Evolutionary conservation across 2,113 vertebrate genomes (phyloP).

Genomic region (Pachycephala philippinensis): DNA sequence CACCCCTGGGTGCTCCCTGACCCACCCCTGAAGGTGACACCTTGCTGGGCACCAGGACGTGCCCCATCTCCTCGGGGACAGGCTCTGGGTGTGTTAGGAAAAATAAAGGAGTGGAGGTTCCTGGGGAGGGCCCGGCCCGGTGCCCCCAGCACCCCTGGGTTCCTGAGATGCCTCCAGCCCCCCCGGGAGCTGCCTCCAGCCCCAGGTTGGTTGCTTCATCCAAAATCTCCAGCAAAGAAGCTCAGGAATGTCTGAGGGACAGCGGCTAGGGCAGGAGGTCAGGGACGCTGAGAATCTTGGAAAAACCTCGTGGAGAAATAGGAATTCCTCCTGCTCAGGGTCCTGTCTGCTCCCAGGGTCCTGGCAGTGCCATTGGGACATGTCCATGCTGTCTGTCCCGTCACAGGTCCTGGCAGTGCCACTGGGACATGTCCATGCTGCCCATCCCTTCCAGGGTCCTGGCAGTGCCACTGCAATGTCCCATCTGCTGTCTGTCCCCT

Average conservation of each 20-base stretch:
- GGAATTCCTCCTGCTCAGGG: background rate
- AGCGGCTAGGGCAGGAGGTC: background rate
- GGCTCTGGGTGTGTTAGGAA: background rate
- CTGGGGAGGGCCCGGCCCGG: background rate
- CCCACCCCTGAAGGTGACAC: background rate
- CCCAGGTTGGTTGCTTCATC: background rate
- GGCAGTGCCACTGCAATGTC: background rate
- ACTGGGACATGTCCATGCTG: background rate
- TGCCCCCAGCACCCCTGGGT: background rate
- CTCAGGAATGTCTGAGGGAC: slow-evolving; percentile 17
- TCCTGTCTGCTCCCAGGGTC: background rate
- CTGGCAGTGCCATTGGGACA: background rate
- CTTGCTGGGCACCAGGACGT: background rate
- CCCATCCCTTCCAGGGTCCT: no score
- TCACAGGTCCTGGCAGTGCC: background rate
- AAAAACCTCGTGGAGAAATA: background rate
- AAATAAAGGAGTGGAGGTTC: background rate
- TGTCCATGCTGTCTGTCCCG: background rate
- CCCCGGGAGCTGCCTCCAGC: background rate
- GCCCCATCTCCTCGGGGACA: background rate
- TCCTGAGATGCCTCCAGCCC: background rate
- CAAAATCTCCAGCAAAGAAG: background rate
- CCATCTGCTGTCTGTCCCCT: no score
- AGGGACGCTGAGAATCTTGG: background rate
- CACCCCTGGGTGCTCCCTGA: background rate